Evolutionary conservation across 2,888 invertebrate species (phyloP).

Genomic region (Calameuta pallipes): DNA sequence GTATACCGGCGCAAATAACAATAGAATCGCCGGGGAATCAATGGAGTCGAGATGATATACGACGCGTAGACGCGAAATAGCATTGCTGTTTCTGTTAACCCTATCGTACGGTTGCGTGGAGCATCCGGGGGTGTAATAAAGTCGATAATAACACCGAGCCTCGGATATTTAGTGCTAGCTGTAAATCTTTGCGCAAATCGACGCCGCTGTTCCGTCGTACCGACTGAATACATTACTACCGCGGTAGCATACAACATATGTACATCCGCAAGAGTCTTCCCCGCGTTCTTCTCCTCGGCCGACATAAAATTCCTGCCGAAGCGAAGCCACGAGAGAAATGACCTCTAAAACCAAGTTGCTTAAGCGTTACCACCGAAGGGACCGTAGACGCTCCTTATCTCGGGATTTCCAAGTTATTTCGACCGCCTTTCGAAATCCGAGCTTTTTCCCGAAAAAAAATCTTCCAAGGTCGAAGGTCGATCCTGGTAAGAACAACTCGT

Average conservation of each 20-base stretch:
- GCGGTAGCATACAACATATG: conserved; percentile 35
- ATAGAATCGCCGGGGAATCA: conserved; percentile 43
- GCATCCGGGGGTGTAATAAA: conserved; percentile 55
- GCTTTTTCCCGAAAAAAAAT: neutral
- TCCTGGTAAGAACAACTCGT: neutral
- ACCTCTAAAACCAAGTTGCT: conserved; percentile 37
- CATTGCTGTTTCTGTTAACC: conserved; percentile 56
- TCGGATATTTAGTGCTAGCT: conserved; percentile 60
- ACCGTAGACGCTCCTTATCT: neutral
- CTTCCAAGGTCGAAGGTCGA: neutral
- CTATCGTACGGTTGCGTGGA: conserved; percentile 44
- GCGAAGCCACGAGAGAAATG: conserved; percentile 33
- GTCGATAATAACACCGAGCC: conserved; percentile 59
- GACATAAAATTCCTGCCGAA: conserved; percentile 42
- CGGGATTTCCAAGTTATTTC: neutral
- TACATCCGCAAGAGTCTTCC: conserved; percentile 5
- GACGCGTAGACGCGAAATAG: conserved; percentile 55
- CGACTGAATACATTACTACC: conserved; percentile 54
- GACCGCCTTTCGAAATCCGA: neutral
- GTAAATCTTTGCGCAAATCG: conserved; percentile 60
- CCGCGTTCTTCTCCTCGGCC: neutral
- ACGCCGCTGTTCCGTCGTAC: conserved; percentile 51
- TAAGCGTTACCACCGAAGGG: conserved; percentile 22
- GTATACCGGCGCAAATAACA: neutral
- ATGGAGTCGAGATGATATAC: conserved; percentile 57